A percentile compares a stretch with the other conserved stretches of the same genome.
Conservation (phyloP, 1,140 invertebrate species). For the Drosophila malerkotliana region DNA sequence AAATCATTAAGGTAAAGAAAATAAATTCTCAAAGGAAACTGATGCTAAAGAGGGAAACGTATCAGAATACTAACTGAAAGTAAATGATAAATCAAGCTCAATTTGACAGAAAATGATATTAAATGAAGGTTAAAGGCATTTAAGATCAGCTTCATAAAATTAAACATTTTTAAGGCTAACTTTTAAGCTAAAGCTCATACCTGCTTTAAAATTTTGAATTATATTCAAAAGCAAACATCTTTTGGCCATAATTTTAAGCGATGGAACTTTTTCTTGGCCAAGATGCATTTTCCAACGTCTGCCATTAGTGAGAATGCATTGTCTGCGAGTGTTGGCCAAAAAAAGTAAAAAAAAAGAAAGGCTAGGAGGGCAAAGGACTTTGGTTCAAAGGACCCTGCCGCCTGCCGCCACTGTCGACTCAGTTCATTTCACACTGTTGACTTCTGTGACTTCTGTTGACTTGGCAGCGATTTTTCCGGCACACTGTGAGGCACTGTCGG, state of each 20-base stretch:
- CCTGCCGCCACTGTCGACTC: constrained; percentile 9
- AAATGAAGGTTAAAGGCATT: too few species aligned
- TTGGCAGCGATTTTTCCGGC: constrained; percentile 28
- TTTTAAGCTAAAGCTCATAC: too few species aligned
- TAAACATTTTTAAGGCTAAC: too few species aligned
- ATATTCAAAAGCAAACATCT: not conserved
- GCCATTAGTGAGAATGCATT: constrained; percentile 42
- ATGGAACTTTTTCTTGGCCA: not conserved
- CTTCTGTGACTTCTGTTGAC: constrained; percentile 28
- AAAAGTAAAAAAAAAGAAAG: constrained; percentile 11
- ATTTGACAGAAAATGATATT: not conserved
- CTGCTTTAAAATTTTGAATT: too few species aligned
- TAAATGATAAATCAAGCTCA: not conserved
- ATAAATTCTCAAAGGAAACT: constrained; percentile 40
- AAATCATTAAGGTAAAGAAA: constrained; percentile 56
- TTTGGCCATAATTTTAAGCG: not conserved
- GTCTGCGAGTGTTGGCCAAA: constrained; percentile 1
- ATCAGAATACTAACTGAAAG: constrained; percentile 16
- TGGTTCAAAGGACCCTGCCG: constrained; percentile 24
- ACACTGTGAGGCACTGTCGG: constrained; percentile 3
- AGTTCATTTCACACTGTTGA: constrained; percentile 35
- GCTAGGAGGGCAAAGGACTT: constrained; percentile 16
- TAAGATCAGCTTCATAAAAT: too few species aligned
- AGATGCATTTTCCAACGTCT: constrained; percentile 3
- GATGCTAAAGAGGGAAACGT: constrained; percentile 44